phyloP scores from a whole-genome alignment of 2,888 invertebrate genomes.

The Lithophane ornitopus region DNA sequence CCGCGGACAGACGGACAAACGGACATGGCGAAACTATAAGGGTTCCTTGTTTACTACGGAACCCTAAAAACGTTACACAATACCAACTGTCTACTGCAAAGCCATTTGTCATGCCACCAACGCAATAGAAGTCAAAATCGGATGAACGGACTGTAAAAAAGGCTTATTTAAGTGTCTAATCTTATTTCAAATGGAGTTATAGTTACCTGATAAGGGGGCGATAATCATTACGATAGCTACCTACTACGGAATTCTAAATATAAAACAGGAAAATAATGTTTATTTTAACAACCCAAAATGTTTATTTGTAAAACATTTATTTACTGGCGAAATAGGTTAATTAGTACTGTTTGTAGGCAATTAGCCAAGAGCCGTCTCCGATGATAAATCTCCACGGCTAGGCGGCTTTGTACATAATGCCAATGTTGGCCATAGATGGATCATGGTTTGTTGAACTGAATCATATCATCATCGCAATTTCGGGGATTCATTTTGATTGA shows the following conservation, averaged over 20 bases:
- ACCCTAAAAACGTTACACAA: too few relatives aligned
- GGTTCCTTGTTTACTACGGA: too few relatives aligned
- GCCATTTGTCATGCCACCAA: too few relatives aligned
- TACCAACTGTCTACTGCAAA: too few relatives aligned
- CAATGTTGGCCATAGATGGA: constrained; percentile 11
- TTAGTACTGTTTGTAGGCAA: constrained; percentile 51
- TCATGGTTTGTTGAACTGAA: neutral
- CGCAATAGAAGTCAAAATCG: too few relatives aligned
- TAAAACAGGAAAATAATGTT: constrained; percentile 38
- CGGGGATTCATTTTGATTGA: too few relatives aligned
- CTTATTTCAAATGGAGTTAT: too few relatives aligned
- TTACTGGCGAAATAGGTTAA: constrained; percentile 56
- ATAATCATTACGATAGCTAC: neutral
- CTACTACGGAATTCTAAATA: neutral
- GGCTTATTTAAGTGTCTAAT: too few relatives aligned
- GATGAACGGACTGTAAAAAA: too few relatives aligned
- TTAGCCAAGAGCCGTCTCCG: constrained; percentile 43
- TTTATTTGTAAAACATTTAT: constrained; percentile 56
- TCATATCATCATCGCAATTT: neutral
- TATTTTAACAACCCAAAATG: constrained; percentile 42
- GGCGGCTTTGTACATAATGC: constrained; percentile 6
- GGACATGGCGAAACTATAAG: too few relatives aligned
- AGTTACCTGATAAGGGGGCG: too few relatives aligned
- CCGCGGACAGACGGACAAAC: too few relatives aligned
- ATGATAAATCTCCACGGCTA: constrained; percentile 23